Base-by-base conservation (phyloP, 1,140 invertebrate genomes). In the Nasonia longicornis region DNA sequence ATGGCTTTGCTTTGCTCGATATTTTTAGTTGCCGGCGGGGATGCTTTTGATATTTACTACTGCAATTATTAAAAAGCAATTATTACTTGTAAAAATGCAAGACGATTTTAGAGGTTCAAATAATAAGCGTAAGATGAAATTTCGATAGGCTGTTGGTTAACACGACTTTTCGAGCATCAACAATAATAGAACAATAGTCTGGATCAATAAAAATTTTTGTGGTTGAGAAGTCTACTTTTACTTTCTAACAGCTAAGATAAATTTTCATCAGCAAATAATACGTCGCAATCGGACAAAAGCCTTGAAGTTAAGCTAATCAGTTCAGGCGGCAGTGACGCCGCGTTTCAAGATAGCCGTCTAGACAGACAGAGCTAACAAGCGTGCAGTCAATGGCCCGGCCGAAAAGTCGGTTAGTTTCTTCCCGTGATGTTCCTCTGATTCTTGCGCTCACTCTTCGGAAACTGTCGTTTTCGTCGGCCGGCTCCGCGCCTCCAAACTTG, bases 391-490 rank as follows among this genome's bases (percentile, higher is more conserved):
- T 58, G 52, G 52, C 52, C 52, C 20, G 52, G 14, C 52, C 52
- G 52, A 58, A 58, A 58, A 58, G 52, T 58, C 20, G 3, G 52
- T 6, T 3, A 58, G 52, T 58, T 58, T n/a, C 52, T 58, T n/a
- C 52, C 6, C 52, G 16, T 85, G 72, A 84, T 88, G 85, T 73
- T 90, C 64, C 86, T 89, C 89, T 90, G 89, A 74, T 90, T 85
- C 72, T 35, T 83, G 82, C 83, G 86, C 83, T 85, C 84, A 85
- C 85, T 89, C 84, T 87, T 90, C 86, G 87, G 88, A 88, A 90
- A 89, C 85, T 88, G 86, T 88, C 88, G 89, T 87, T 88, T 86
- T 81, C 76, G 75, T 86, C 84, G 84, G 83, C 72, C 83, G 79
- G 52, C 52, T 58, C 16, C 52, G 52, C 52, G 20, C 45, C 45